Conservation (phyloP, 1,140 invertebrate genomes). For the Drosophila subobscura region DNA sequence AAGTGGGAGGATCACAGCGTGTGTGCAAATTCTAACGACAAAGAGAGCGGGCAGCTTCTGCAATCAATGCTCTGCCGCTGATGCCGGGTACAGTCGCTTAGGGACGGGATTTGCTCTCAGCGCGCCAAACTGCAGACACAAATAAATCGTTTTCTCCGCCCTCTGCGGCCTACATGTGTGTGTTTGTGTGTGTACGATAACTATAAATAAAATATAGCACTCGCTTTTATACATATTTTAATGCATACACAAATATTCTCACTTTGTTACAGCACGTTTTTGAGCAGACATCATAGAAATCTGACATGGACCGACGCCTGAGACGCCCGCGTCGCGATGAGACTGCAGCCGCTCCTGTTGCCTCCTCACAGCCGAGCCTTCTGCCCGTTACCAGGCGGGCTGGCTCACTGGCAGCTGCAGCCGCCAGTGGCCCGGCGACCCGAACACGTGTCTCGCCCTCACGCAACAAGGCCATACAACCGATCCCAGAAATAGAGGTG, state of each 20-base stretch:
- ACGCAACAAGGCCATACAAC: slow-evolving; percentile 33
- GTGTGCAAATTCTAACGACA: too few relatives aligned
- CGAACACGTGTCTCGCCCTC: slow-evolving; percentile 71
- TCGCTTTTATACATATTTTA: slow-evolving; percentile 17
- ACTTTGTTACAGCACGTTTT: slow-evolving; percentile 39
- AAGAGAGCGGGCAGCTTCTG: too few relatives aligned
- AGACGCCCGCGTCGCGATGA: slow-evolving; percentile 70
- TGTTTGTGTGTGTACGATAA: slow-evolving; percentile 33
- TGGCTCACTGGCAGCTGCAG: slow-evolving; percentile 2
- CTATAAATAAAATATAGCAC: slow-evolving; percentile 73
- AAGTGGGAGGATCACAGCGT: too few relatives aligned
- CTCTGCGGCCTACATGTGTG: slow-evolving; percentile 4
- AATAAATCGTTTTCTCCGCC: slow-evolving; percentile 3
- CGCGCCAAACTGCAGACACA: slow-evolving; percentile 57
- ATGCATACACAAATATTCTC: slow-evolving; percentile 26
- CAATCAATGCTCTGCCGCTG: slow-evolving; percentile 23
- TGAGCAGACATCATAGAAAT: slow-evolving; percentile 5
- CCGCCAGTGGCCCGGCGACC: slow-evolving; percentile 6
- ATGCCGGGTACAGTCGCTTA: slow-evolving; percentile 55
- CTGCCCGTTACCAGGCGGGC: slow-evolving; percentile 39
- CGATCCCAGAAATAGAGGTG: slow-evolving; percentile 11
- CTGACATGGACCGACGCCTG: slow-evolving; percentile 64
- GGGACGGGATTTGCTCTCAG: background rate
- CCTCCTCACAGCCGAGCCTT: slow-evolving; percentile 31
- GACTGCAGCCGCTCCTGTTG: slow-evolving; percentile 8